Conservation (phyloP, 2,113 vertebrate species). For the Fukomys damarensis region DNA sequence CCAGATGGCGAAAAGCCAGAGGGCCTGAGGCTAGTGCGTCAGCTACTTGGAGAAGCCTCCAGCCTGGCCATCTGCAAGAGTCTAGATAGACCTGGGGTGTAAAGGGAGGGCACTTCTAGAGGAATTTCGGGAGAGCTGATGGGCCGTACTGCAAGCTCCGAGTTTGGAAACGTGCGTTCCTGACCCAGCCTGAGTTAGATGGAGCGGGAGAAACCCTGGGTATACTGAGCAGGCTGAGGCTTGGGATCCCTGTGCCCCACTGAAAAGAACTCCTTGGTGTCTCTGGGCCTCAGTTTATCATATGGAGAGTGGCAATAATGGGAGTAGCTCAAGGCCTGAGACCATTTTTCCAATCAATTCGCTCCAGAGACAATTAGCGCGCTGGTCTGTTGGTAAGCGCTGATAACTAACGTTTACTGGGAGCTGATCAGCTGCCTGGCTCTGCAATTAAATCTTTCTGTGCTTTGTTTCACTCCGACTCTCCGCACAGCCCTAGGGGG, state of each 20-base stretch:
- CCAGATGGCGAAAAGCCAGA: slow-evolving; percentile 45
- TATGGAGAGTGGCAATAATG: not conserved
- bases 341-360: not conserved
- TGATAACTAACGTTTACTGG: not conserved
- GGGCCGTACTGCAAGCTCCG: not conserved
- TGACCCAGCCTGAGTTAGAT: not conserved
- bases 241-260: not conserved
- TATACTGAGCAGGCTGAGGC: not conserved
- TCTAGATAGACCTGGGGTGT: not conserved
- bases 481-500: not conserved
- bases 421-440: not conserved
- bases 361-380: not conserved
- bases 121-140: not conserved
- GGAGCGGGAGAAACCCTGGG: not conserved
- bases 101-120: not conserved
- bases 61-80: not conserved
- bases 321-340: not conserved
- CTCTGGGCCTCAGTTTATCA: not conserved
- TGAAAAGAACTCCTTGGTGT: not conserved
- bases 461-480: fast-evolving
- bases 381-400: not conserved
- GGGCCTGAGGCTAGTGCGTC: no score
- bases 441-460: not conserved
- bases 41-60: not conserved
- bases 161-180: not conserved